Conservation (phyloP, 1,140 invertebrate species). For the Drosophila simulans region DNA sequence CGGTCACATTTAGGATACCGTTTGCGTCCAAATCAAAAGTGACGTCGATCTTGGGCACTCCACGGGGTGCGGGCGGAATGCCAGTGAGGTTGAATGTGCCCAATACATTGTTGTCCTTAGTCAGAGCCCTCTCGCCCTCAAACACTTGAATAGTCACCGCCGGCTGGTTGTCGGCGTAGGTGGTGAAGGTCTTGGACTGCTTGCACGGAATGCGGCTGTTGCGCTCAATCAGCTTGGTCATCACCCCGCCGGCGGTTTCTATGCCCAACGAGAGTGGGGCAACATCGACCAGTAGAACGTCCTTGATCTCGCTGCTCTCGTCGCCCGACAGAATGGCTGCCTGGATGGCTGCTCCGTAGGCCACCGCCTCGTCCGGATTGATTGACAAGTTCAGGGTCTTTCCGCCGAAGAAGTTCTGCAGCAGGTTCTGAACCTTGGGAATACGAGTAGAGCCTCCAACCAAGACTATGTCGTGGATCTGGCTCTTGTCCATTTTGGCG, state of each 20-base stretch:
- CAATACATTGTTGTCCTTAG: slow-evolving; percentile 90
- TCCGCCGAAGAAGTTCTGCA: slow-evolving; percentile 88
- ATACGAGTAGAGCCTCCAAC: slow-evolving; percentile 88
- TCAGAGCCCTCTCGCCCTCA: slow-evolving; percentile 90
- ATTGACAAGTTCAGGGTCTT: slow-evolving; percentile 89
- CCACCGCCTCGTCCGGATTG: slow-evolving; percentile 91
- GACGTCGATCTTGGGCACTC: slow-evolving; percentile 91
- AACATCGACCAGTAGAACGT: slow-evolving; percentile 86
- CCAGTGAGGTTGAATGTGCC: slow-evolving; percentile 92
- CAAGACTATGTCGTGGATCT: slow-evolving; percentile 88
- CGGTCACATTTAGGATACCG: slow-evolving; percentile 87
- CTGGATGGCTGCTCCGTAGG: slow-evolving; percentile 90
- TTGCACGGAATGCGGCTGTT: slow-evolving; percentile 88
- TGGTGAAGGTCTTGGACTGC: slow-evolving; percentile 88
- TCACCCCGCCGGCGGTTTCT: slow-evolving; percentile 87
- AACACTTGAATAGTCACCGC: slow-evolving; percentile 88
- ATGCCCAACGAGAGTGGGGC: slow-evolving; percentile 87
- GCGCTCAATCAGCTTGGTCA: slow-evolving; percentile 88
- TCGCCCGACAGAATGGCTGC: slow-evolving; percentile 90
- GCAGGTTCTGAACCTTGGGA: slow-evolving; percentile 87
- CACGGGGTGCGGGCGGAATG: slow-evolving; percentile 93
- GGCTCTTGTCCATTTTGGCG: slow-evolving; percentile 90
- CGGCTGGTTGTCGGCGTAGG: slow-evolving; percentile 89
- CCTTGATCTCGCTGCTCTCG: slow-evolving; percentile 90
- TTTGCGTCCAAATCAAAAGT: slow-evolving; percentile 87